Evolutionary conservation across 1,140 invertebrate genomes (phyloP), one percentile per base, ranked within the genome.

Genomic region (Drosophila truncata): DNA sequence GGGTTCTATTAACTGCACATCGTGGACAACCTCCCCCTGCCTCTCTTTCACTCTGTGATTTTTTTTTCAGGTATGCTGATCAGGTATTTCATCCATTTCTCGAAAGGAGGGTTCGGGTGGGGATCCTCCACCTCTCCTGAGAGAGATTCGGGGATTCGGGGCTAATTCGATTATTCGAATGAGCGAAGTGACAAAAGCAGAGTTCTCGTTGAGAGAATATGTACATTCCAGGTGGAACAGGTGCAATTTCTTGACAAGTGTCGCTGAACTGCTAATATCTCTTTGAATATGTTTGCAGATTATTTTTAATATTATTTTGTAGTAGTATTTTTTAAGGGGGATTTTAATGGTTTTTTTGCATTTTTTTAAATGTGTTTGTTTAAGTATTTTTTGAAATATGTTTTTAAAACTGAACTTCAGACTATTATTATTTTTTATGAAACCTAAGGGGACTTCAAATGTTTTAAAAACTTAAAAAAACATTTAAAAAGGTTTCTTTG

Each of bases 1-100:
- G 82, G 82, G 69, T 82, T 86, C 83, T 87, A 82, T 82, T 76
- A 76, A 83, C 82, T 87, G 75, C 82, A 85, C 67, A 82, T 71
- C 62, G 59, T n/a, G 20, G n/a, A 13, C 10, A 3, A n/a, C 27
- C 55, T 37, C 55, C 41, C 42, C 47, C 16, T 16, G 5, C 25
- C 31, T 10, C 20, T 3, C 14, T 25, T 11, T 9, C 7, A 9
- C 39, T 41, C 41, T 42, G 18, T 42, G 18, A 20, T 18, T 18
- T 29, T 29, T 23, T 29, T 29, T 11, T 31, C 75, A 41, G 55
- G 72, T 29, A 76, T 76, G 37, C 73, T 31, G 62, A 59, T 65
- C 72, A 54, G 50, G 72, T 76, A 66, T 47, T 50, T 73, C 46
- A 20, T 27, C 50, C 61, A 76, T 62, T 72, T 58, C 47, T 72